Base-by-base conservation (phyloP, 2,888 invertebrate species). In the Andrena minutula region DNA sequence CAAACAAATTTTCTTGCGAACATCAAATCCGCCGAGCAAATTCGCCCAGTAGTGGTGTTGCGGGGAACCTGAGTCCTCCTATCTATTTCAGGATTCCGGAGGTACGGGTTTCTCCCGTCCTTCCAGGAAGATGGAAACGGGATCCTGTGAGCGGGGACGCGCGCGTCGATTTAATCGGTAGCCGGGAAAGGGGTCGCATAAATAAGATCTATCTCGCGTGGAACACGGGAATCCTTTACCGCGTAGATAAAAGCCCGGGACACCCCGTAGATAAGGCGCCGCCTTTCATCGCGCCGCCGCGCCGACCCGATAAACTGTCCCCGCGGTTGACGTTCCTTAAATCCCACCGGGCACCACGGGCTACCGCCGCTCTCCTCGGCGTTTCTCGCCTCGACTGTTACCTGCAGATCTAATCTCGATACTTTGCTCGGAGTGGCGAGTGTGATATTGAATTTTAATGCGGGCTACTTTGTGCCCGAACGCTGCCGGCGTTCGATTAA, bases 151-250 rank as follows among this genome's bases (percentile, higher is more conserved):
- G 79, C 75, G 75, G 79, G 84, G 77, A 77, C 82, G 83, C 82
- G 83, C 88, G 83, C 88, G 85, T 91, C 91, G 90, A 92, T 91
- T 91, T 92, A 91, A 93, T 93, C 93, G 92, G 92, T 92, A 92
- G 92, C 91, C 85, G 86, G 81, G 87, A 89, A 89, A 89, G 88
- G 89, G 90, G 85, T 86, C 90, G 88, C 92, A 93, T 93, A 92
- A 93, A 93, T 93, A 93, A 94, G 93, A 92, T 93, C 92, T 92
- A 92, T 92, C 91, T 91, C 80, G 88, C 85, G 88, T 85, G 89
- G 86, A 93, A 94, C 93, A 94, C 91, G 93, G 89, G 93, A 93
- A 94, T 93, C 93, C 93, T 93, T 93, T 93, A 91, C 90, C 90
- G 88, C 87, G 87, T 86, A 90, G 92, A 92, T 92, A 92, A 91